Conservation (phyloP, 1,140 invertebrate genomes). For the Rhopalosiphum padi region DNA sequence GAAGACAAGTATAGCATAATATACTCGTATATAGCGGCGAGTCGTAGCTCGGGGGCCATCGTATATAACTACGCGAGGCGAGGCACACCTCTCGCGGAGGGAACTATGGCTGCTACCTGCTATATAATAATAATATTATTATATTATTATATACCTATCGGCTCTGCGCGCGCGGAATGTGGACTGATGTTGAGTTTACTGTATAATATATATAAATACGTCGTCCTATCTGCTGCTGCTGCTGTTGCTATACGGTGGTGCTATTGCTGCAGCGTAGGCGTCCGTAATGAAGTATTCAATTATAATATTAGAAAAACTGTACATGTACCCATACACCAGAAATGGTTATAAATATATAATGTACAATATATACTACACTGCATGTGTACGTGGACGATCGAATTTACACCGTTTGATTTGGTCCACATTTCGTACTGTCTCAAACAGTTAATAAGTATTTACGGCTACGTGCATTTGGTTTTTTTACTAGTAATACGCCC, state of each 20-base stretch:
- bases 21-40: not conserved
- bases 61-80: not conserved
- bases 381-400: not conserved
- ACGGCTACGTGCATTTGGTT: not conserved
- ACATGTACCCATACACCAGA: not conserved
- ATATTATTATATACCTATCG: slow-evolving; percentile 26
- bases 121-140: slow-evolving; percentile 25
- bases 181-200: not conserved
- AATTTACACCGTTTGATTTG: not conserved
- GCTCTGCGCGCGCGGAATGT: not conserved
- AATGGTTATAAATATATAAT: not conserved
- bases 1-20: slow-evolving; percentile 11
- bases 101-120: slow-evolving; percentile 38
- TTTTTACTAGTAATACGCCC: not conserved
- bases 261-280: not conserved
- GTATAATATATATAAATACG: not conserved
- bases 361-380: not conserved
- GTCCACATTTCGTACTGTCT: not conserved
- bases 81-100: slow-evolving; percentile 41
- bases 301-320: slow-evolving; percentile 17
- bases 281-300: slow-evolving; percentile 32
- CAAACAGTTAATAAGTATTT: not conserved
- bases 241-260: not conserved
- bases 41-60: slow-evolving; percentile 25
- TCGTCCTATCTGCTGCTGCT: not conserved